Conservation (phyloP, 2,113 vertebrate genomes). For the Oncorhynchus clarkii region DNA sequence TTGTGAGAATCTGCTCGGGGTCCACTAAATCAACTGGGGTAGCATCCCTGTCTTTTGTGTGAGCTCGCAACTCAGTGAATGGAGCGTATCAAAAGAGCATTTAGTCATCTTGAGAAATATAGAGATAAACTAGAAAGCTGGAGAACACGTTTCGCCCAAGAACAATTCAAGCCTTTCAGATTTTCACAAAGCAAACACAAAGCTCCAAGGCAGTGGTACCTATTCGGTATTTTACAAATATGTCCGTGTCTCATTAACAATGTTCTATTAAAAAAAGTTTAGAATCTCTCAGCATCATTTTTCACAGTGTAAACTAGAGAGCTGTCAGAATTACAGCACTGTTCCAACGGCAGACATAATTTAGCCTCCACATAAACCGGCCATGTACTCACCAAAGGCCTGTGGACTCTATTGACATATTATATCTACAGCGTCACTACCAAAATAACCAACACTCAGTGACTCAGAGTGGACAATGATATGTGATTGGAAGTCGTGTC, state of each 20-base stretch:
- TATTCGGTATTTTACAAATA: conserved; percentile 7
- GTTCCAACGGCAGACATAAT: conserved; percentile 71
- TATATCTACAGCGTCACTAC: conserved; percentile 62
- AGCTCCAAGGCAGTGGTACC: conserved; percentile 8
- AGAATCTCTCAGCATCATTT: conserved; percentile 36
- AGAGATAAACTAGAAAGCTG: conserved; percentile 19
- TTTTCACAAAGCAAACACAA: conserved; percentile 10
- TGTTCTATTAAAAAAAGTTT: conserved; percentile 36
- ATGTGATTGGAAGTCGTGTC: too few relatives aligned
- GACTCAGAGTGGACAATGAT: too few relatives aligned
- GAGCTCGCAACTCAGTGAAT: not conserved
- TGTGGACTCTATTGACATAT: conserved; percentile 66
- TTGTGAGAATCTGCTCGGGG: conserved; percentile 29
- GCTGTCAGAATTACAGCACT: conserved; percentile 60
- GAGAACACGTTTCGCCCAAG: conserved; percentile 26
- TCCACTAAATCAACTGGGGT: conserved; percentile 16
- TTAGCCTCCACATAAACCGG: conserved; percentile 72
- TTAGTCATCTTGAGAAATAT: conserved; percentile 10
- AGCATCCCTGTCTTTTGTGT: not conserved
- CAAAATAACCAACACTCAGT: conserved; percentile 53
- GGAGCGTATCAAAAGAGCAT: not conserved
- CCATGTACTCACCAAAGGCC: conserved; percentile 67
- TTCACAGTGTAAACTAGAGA: conserved; percentile 69
- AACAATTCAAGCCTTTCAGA: conserved; percentile 28
- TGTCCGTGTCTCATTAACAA: conserved; percentile 30